These are phyloP conservation scores for Microcebus lehilahytsara DNA, from an alignment of 2,113 vertebrate species.

Conservation along the genomic window DNA sequence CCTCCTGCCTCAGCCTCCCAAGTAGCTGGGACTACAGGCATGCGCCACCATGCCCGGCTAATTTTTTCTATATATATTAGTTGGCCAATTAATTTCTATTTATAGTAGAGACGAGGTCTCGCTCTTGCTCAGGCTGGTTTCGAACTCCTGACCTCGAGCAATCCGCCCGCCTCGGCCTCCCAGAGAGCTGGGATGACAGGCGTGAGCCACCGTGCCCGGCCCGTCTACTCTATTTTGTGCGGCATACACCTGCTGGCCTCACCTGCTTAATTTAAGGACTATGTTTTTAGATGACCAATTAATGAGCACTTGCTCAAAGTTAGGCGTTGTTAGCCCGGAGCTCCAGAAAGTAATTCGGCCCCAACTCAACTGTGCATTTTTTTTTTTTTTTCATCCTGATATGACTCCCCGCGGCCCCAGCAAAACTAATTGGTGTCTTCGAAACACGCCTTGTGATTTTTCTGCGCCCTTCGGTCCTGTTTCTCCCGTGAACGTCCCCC, in stretches of 20 bases:
- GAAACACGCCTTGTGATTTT: neutral
- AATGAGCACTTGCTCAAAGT: constrained; percentile 47
- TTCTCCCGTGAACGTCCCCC: neutral
- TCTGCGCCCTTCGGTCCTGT: neutral
- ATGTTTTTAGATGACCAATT: constrained; percentile 52
- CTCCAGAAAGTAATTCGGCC: constrained; percentile 52
- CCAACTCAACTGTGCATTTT: neutral
- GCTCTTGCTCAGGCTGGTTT: too few species aligned
- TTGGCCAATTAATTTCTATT: too few species aligned
- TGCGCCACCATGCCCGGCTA: too few species aligned
- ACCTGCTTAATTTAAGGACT: neutral
- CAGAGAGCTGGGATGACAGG: too few species aligned
- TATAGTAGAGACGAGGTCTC: too few species aligned
- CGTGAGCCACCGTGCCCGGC: too few species aligned
- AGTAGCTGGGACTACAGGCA: too few species aligned
- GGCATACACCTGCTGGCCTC: constrained; percentile 21
- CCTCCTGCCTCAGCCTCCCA: too few species aligned
- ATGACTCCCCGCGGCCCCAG: neutral
- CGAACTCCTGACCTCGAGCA: too few species aligned
- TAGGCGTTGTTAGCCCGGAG: constrained; percentile 37
- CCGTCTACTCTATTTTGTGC: constrained; percentile 25
- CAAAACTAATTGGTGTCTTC: neutral
- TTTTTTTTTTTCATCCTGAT: neutral
- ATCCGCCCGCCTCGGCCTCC: too few species aligned
- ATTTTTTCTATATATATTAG: too few species aligned